Conservation (phyloP, 2,113 vertebrate genomes). For the Brachyistius frenatus region DNA sequence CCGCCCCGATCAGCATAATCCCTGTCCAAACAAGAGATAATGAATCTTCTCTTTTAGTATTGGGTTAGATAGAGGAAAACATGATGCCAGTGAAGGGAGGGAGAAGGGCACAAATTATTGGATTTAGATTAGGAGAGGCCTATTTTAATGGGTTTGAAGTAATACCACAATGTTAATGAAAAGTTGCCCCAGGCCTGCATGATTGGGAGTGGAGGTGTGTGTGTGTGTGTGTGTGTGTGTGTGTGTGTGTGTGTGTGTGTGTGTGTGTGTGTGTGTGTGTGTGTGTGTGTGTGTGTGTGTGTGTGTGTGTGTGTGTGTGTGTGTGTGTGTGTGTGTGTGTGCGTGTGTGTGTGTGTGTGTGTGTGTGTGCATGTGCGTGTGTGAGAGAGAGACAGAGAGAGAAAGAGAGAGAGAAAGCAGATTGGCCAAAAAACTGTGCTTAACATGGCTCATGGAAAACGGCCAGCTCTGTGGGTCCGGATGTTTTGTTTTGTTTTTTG, state of each 20-base stretch:
- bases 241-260: conserved; percentile 1
- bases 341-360: conserved; percentile 3
- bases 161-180: conserved; percentile 78
- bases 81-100: conserved; percentile 62
- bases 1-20: conserved; percentile 84
- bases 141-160: conserved; percentile 82
- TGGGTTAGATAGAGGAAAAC: conserved; percentile 63
- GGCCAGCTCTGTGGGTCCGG: conserved; percentile 1
- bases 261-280: conserved; percentile 4
- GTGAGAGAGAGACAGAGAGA: neutral
- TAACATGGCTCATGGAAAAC: conserved; percentile 48
- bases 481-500: conserved; percentile 31
- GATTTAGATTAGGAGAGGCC: conserved; percentile 84
- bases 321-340: neutral
- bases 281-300: conserved; percentile 3
- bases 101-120: conserved; percentile 82
- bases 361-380: neutral
- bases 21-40: conserved; percentile 86
- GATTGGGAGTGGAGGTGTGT: conserved; percentile 1
- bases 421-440: conserved; percentile 43
- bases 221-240: conserved; percentile 3
- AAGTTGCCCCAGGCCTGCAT: conserved; percentile 63
- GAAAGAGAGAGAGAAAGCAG: conserved; percentile 18
- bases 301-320: neutral
- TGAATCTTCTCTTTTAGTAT: conserved; percentile 80